These are phyloP conservation scores for Noctua comes DNA, from an alignment of 2,888 invertebrate genomes.

Conservation along the genomic window DNA sequence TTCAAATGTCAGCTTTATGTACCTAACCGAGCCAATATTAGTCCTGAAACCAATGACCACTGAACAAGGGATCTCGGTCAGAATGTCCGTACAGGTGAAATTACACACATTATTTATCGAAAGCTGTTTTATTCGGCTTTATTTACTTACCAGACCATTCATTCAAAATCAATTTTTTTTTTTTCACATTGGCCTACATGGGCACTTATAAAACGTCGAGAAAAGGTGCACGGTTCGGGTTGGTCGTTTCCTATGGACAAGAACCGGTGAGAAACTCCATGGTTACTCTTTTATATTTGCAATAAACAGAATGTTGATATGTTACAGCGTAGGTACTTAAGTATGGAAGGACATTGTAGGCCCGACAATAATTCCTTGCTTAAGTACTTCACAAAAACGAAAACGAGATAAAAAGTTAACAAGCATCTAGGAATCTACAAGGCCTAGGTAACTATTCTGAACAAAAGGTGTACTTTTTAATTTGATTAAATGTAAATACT, in stretches of 20 bases:
- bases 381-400: too few relatives aligned
- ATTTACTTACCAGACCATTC: neutral
- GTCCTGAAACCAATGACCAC: slow-evolving; percentile 34
- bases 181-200: neutral
- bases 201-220: neutral
- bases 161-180: neutral
- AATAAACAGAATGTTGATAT: too few relatives aligned
- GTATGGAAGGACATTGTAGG: too few relatives aligned
- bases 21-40: slow-evolving; percentile 39
- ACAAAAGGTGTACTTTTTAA: neutral
- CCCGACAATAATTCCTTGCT: too few relatives aligned
- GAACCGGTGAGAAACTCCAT: neutral
- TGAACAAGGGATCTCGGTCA: slow-evolving; percentile 3
- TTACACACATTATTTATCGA: neutral
- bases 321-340: too few relatives aligned
- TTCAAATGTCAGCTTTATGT: slow-evolving; percentile 42
- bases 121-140: neutral
- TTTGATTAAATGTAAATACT: neutral
- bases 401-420: too few relatives aligned
- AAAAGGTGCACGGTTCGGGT: neutral
- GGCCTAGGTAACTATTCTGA: neutral
- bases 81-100: neutral
- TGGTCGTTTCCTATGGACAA: neutral
- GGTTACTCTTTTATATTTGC: neutral
- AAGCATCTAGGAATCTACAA: too few relatives aligned